phyloP scores from a whole-genome alignment of 2,888 invertebrate genomes.

The Sarcophaga caerulescens region DNA sequence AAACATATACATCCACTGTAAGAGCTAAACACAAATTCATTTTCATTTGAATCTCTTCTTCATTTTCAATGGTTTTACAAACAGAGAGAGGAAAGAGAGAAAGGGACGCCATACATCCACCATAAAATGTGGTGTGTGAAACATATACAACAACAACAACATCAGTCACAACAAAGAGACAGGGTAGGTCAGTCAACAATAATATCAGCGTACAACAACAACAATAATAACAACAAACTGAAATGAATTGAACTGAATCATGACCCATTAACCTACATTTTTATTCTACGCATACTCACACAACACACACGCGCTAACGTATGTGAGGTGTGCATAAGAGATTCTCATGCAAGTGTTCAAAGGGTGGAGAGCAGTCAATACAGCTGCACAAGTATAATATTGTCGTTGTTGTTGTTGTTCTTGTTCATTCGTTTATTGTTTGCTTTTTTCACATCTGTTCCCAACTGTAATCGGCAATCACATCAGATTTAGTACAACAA shows the following conservation, averaged over 20 bases:
- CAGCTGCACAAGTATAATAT: slow-evolving; percentile 41
- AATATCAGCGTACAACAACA: slow-evolving; percentile 15
- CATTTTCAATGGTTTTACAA: too few relatives aligned
- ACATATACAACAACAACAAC: slow-evolving; percentile 48
- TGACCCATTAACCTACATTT: slow-evolving; percentile 78
- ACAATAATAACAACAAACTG: not conserved
- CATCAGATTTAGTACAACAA: slow-evolving; percentile 33
- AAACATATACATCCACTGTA: too few relatives aligned
- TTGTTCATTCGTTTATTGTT: slow-evolving; percentile 12
- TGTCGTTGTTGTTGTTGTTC: slow-evolving; percentile 18
- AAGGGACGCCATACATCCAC: slow-evolving; percentile 5
- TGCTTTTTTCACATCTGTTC: not conserved
- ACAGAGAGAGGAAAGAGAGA: too few relatives aligned
- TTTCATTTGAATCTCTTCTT: too few relatives aligned
- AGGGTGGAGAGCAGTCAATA: not conserved
- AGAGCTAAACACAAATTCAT: too few relatives aligned
- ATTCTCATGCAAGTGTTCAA: slow-evolving; percentile 18
- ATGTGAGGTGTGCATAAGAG: slow-evolving; percentile 9
- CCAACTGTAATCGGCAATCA: slow-evolving; percentile 32
- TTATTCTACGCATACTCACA: slow-evolving; percentile 25
- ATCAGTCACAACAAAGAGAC: slow-evolving; percentile 14
- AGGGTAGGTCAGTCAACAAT: too few relatives aligned
- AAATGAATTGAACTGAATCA: slow-evolving; percentile 76
- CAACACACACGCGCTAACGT: not conserved
- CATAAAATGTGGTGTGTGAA: slow-evolving; percentile 16